These are phyloP conservation scores for Falco biarmicus DNA, from an alignment of 2,797 vertebrate species.

Conservation along the genomic window DNA sequence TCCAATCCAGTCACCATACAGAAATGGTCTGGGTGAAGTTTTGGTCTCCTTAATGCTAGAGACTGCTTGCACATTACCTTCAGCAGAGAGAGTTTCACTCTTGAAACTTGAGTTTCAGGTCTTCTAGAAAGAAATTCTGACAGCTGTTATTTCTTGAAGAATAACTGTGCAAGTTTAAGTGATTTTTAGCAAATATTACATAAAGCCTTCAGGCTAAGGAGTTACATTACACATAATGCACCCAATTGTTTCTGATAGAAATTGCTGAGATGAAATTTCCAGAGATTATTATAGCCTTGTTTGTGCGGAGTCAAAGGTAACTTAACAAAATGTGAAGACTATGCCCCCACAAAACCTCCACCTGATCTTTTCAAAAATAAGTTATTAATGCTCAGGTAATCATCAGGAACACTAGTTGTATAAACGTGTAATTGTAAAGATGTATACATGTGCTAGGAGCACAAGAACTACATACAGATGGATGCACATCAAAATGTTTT, in stretches of 20 bases:
- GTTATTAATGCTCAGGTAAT: neutral
- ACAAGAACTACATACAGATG: neutral
- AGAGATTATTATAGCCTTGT: conserved; percentile 3
- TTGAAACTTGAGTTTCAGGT: neutral
- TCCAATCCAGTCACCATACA: neutral
- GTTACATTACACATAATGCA: neutral
- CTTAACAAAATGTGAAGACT: neutral
- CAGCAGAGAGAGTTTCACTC: neutral
- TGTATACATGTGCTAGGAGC: neutral
- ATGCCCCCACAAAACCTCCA: neutral
- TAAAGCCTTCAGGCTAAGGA: neutral
- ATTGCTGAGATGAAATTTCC: conserved; percentile 16
- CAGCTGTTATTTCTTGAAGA: neutral
- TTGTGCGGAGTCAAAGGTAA: neutral
- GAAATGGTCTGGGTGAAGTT: neutral
- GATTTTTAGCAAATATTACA: neutral
- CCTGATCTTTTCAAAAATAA: neutral
- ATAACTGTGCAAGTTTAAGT: neutral
- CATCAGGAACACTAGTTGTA: neutral
- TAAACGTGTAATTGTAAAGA: neutral
- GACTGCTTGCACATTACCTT: neutral
- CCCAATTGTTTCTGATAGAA: neutral
- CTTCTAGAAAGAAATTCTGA: neutral
- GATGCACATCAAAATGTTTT: neutral
- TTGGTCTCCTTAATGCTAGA: neutral